Percentiles rank a stretch among this genome's conserved stretches.
phyloP scores from a whole-genome alignment of 1,140 invertebrate species.

The Zaprionus gabonicus region DNA sequence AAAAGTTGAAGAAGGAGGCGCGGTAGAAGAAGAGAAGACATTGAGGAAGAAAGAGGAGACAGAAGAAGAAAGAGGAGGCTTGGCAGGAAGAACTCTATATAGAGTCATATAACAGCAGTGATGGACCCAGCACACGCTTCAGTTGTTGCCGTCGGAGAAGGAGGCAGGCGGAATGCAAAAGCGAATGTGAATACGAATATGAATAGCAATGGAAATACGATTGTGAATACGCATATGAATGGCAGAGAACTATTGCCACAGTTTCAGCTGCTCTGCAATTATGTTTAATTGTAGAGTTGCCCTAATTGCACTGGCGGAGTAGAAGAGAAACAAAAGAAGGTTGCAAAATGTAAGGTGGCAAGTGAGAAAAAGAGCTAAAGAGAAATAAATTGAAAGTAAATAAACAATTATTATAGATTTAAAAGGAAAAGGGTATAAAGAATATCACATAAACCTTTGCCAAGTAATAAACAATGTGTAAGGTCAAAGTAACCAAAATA shows the following conservation, averaged over 20 bases:
- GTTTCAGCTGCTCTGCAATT: conserved; percentile 30
- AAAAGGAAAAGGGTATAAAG: no score
- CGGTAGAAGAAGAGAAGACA: not conserved
- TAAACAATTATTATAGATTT: not conserved
- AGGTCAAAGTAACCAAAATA: not conserved
- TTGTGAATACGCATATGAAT: conserved; percentile 10
- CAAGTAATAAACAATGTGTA: no score
- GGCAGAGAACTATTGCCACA: conserved; percentile 32
- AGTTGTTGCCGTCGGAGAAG: conserved; percentile 15
- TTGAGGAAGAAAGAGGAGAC: not conserved
- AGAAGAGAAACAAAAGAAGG: not conserved
- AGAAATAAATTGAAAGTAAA: not conserved
- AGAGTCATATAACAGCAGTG: conserved; percentile 36
- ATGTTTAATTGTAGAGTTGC: conserved; percentile 25
- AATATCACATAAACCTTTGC: no score
- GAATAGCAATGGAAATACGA: conserved; percentile 4
- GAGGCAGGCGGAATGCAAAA: not conserved
- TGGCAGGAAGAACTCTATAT: conserved; percentile 2
- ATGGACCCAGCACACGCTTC: conserved; percentile 37
- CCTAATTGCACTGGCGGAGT: not conserved
- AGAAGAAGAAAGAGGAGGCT: not conserved
- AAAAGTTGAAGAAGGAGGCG: not conserved
- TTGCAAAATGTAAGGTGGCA: not conserved
- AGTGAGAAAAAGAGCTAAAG: not conserved
- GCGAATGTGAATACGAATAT: not conserved